Conservation (phyloP, 1,140 invertebrate species). For the Zaprionus davidi region DNA sequence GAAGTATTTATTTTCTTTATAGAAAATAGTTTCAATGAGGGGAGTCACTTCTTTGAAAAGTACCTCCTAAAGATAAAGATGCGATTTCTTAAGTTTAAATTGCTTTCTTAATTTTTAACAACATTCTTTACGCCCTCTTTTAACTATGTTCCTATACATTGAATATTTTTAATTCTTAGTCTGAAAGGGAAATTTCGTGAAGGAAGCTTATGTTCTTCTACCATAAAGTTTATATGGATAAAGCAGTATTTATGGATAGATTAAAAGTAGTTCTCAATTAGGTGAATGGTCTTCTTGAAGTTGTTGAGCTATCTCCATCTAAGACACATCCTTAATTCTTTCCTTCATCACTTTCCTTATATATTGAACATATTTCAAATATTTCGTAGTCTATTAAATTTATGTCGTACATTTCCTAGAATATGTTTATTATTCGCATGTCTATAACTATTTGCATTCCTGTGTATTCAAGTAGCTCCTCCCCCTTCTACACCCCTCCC, state of each 20-base stretch:
- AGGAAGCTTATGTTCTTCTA: background rate
- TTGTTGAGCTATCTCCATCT: background rate
- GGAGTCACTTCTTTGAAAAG: no score
- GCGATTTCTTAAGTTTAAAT: no score
- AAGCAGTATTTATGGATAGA: no score
- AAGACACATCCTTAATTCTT: background rate
- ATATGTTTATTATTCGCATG: background rate
- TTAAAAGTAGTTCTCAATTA: no score
- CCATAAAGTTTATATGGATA: background rate
- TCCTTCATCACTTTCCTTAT: background rate
- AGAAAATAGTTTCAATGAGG: no score
- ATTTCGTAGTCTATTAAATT: background rate
- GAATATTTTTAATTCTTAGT: background rate
- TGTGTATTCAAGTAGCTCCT: background rate
- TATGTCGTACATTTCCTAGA: background rate
- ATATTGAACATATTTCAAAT: background rate
- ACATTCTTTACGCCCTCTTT: no score
- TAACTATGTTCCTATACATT: no score
- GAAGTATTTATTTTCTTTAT: no score
- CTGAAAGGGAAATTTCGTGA: background rate
- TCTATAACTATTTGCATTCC: background rate
- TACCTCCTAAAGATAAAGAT: no score
- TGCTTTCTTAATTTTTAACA: no score
- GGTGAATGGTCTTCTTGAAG: background rate
- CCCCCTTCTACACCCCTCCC: background rate